phyloP scores from a whole-genome alignment of 2,888 invertebrate genomes.

The Cerastoderma edule region DNA sequence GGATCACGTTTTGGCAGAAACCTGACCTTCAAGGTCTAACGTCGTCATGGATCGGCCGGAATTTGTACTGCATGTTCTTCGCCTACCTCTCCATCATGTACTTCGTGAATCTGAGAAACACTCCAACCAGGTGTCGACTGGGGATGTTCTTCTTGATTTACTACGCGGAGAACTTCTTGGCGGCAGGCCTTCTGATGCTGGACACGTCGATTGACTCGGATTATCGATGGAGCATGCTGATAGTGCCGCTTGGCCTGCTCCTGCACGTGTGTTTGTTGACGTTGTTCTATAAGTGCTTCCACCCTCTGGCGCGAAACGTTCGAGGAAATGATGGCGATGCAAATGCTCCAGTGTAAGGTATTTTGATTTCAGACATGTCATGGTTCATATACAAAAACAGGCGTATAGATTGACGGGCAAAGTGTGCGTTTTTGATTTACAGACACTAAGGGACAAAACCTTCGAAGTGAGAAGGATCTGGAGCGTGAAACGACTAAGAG shows the following conservation, averaged over 20 bases:
- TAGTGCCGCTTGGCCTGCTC: constrained; percentile 31
- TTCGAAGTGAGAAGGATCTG: too few species aligned
- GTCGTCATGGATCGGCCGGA: constrained; percentile 2
- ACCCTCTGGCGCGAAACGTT: background rate
- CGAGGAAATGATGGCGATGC: background rate
- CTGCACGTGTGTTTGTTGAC: constrained; percentile 25
- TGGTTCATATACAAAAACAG: too few species aligned
- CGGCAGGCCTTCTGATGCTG: constrained; percentile 20
- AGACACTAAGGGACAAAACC: too few species aligned
- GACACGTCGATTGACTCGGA: constrained; percentile 3
- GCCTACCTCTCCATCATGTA: constrained; percentile 39
- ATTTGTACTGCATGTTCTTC: constrained; percentile 40
- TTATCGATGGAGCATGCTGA: constrained; percentile 17
- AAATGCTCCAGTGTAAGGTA: too few species aligned
- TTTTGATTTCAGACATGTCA: too few species aligned
- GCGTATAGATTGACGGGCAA: too few species aligned
- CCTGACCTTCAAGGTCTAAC: constrained; percentile 35
- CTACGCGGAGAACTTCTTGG: constrained; percentile 33
- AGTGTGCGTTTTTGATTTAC: too few species aligned
- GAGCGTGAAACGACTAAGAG: too few species aligned
- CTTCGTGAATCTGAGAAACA: constrained; percentile 37
- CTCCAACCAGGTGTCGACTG: constrained; percentile 21
- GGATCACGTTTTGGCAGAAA: constrained; percentile 35
- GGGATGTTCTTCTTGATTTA: constrained; percentile 31
- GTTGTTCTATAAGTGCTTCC: constrained; percentile 33